Base-by-base conservation (phyloP, 2,888 invertebrate species). In the Dinocampus coccinellae region DNA sequence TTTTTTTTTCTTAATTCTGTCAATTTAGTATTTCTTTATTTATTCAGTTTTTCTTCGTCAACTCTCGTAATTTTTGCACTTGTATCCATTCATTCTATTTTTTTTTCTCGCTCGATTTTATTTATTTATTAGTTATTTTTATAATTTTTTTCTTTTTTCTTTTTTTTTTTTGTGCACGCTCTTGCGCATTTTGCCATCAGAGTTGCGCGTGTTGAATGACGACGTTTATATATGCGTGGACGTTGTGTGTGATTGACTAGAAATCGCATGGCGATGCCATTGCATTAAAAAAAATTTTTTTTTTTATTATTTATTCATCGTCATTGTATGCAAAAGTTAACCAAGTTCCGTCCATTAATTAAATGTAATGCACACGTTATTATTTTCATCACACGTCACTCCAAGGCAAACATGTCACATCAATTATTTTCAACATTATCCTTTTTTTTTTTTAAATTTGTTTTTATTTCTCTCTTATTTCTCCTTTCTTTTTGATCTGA, bases 241-340 rank as follows among this genome's bases (percentile, higher is more conserved):
- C 75, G 75, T 77, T 74, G 69, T 72, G 77, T 74, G 71, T 72
- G 77, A 77, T 74, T 79, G 79, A 79, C 79, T 79, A 79, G 79
- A 79, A 79, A 78, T 74, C 70, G 74, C 76, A 47, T 67, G 61
- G 62, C 73, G 70, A 69, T 57, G 72, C 65, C 67, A 67, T 62
- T 63, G 52, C 65, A 57, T 61, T 69, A 34, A 65, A 62, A 4
- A 4, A 4, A 29, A 4, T 68, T 33, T 47, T 63, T 42, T 68
- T 68, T 70, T 73, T 64, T 47, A 16, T 47, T 47, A 47, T 47
- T 73, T 52, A 69, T 71, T 67, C 70, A 69, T 61, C 60, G 58
- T 73, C 76, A 72, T 76, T 75, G 75, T 73, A 75, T 72, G 70
- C 70, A 76, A 73, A 75, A 72, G 64, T 72, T 64, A 26, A 73